phyloP scores from a whole-genome alignment of 2,888 invertebrate species.

The Sarcophaga caerulescens region DNA sequence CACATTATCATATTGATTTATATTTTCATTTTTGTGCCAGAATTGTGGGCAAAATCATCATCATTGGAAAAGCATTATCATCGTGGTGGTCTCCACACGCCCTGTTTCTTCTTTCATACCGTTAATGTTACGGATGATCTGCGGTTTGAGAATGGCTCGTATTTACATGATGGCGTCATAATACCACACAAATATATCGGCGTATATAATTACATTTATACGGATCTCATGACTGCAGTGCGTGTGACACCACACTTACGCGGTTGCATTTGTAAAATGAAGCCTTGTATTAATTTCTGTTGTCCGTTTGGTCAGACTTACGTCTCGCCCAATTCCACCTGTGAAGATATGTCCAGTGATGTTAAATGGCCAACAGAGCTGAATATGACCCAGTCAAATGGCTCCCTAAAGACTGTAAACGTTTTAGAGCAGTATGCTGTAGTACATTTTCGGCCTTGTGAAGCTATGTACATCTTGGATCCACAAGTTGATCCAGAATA shows the following conservation, averaged over 20 bases:
- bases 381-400: conserved; percentile 73
- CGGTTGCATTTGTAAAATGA: conserved; percentile 79
- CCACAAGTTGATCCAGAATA: conserved; percentile 53
- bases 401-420: conserved; percentile 68
- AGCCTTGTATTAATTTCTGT: conserved; percentile 79
- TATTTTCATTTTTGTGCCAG: conserved; percentile 56
- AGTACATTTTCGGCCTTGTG: conserved; percentile 65
- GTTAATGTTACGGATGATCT: conserved; percentile 77
- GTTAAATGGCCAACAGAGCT: conserved; percentile 73
- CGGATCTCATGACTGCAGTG: conserved; percentile 71
- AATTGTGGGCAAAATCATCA: conserved; percentile 50
- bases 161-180: conserved; percentile 75
- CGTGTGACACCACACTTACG: conserved; percentile 75
- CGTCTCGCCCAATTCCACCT: conserved; percentile 67
- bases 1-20: conserved; percentile 40
- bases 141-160: conserved; percentile 76
- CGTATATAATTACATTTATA: conserved; percentile 75
- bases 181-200: conserved; percentile 76
- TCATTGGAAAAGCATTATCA: conserved; percentile 68
- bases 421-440: conserved; percentile 68
- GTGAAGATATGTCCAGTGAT: conserved; percentile 68
- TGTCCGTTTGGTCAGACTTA: conserved; percentile 75
- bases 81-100: conserved; percentile 74
- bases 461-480: conserved; percentile 74
- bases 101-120: conserved; percentile 78